phyloP scores from a whole-genome alignment of 2,113 vertebrate species.

The Cromileptes altivelis region DNA sequence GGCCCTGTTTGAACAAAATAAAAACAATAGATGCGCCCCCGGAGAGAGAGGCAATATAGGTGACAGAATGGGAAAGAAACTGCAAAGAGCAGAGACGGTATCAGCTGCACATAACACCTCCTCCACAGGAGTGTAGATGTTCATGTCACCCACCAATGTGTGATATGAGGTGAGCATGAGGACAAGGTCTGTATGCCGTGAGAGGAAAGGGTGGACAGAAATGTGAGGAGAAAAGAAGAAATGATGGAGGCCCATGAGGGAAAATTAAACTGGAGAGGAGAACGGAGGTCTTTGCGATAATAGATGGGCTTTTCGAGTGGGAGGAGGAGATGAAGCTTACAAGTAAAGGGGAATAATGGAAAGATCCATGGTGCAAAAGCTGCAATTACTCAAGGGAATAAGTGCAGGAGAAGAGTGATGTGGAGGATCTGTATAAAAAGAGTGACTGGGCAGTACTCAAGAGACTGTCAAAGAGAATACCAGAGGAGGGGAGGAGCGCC shows the following conservation, averaged over 20 bases:
- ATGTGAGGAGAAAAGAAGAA: conserved; percentile 1
- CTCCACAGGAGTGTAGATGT: not conserved
- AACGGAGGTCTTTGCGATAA: conserved; percentile 23
- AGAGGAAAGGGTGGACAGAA: conserved; percentile 1
- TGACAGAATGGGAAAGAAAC: conserved; percentile 21
- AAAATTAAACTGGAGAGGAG: conserved; percentile 20
- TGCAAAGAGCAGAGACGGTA: not conserved
- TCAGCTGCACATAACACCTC: not conserved
- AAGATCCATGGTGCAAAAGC: conserved; percentile 48
- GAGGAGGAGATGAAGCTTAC: conserved; percentile 44
- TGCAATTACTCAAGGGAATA: conserved; percentile 66
- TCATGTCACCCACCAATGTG: not conserved
- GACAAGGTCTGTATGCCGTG: not conserved
- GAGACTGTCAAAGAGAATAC: conserved; percentile 72
- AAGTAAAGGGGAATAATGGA: conserved; percentile 61
- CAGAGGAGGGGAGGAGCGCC: conserved; percentile 47
- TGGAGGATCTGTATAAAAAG: conserved; percentile 41
- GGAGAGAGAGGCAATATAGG: not conserved
- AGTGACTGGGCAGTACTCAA: conserved; percentile 54
- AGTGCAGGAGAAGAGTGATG: conserved; percentile 50
- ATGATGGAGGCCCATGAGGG: not conserved
- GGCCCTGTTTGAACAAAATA: conserved; percentile 12
- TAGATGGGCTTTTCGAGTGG: conserved; percentile 33
- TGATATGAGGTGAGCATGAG: conserved; percentile 8
- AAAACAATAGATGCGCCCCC: conserved; percentile 6